phyloP scores from a whole-genome alignment of 2,113 vertebrate species.

The Pterocles orientalis region DNA sequence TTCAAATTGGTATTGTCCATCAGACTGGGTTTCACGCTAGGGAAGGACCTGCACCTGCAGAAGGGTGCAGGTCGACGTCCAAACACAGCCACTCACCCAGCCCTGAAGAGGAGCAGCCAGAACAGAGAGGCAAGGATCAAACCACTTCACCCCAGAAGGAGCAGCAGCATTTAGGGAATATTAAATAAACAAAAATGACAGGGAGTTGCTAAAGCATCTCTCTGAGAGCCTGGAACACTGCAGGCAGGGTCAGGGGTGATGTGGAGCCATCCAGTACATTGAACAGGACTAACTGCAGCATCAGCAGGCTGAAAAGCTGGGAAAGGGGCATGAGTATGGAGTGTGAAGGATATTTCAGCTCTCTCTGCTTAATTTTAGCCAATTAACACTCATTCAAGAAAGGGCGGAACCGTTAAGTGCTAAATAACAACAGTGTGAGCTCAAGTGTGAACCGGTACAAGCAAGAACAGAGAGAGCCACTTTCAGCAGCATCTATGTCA shows the following conservation, averaged over 20 bases:
- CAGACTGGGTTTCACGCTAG: neutral
- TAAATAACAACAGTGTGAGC: conserved; percentile 15
- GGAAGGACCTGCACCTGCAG: neutral
- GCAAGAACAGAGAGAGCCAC: neutral
- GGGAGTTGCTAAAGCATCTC: neutral
- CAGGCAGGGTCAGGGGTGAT: neutral
- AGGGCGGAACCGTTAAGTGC: neutral
- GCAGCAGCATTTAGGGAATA: neutral
- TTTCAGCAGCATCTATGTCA: conserved; percentile 18
- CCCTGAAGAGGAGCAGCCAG: neutral
- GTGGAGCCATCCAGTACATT: neutral
- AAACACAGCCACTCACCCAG: neutral
- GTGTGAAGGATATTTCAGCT: neutral
- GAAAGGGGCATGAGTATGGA: neutral
- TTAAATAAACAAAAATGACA: neutral
- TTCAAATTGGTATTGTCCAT: neutral
- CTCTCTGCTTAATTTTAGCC: conserved; percentile 5
- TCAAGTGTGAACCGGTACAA: conserved; percentile 42
- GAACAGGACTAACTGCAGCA: neutral
- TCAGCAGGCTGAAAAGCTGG: neutral
- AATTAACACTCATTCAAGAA: conserved; percentile 46
- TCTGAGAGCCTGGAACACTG: neutral
- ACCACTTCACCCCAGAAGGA: neutral
- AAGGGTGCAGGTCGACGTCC: neutral
- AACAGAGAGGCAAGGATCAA: neutral